Conservation (phyloP, 2,113 vertebrate genomes). For the Mustelus asterias region DNA sequence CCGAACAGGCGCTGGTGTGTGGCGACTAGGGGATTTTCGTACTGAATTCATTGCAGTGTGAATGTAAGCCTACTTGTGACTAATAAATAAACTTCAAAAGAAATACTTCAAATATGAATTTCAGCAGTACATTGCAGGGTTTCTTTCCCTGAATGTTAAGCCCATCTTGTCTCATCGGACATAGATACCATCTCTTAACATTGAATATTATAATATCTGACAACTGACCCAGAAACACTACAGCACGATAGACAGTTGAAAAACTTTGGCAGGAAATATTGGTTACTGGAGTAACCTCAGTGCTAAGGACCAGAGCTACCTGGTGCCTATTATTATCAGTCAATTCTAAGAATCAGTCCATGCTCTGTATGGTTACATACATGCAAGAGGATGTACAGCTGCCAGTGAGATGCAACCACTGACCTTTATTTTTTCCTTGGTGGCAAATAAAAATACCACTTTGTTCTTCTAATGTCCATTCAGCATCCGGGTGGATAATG, state of each 20-base stretch:
- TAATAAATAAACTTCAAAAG: no score
- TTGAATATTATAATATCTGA: background rate
- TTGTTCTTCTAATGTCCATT: background rate
- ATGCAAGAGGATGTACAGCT: background rate
- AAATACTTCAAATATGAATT: background rate
- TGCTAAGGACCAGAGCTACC: background rate
- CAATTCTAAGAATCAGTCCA: slow-evolving; percentile 16
- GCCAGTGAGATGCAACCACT: background rate
- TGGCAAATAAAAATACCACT: background rate
- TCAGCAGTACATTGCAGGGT: background rate
- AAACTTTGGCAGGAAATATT: background rate
- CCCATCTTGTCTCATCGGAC: background rate
- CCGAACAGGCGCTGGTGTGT: no score
- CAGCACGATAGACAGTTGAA: background rate
- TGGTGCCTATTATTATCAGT: background rate
- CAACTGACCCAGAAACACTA: background rate
- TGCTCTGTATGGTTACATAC: background rate
- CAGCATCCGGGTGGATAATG: background rate
- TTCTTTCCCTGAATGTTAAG: background rate
- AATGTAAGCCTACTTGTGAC: no score
- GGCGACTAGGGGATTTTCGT: no score
- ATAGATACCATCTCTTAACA: background rate
- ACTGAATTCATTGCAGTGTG: no score
- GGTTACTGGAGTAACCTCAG: background rate
- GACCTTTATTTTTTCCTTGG: background rate